phyloP scores from a whole-genome alignment of 2,888 invertebrate genomes.

The Cheilosia impressa region DNA sequence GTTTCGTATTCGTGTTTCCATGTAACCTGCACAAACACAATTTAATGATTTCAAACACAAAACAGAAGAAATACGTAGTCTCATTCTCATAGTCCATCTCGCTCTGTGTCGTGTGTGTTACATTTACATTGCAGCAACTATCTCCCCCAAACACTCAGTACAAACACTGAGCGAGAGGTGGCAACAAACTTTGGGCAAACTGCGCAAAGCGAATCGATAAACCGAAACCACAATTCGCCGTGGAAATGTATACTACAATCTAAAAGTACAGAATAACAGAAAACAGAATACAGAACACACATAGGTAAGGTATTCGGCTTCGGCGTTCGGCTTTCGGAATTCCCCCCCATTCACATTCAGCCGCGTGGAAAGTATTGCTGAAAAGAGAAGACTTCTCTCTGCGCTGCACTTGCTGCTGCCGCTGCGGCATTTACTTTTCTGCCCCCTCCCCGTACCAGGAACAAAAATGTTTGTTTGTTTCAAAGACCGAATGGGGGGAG shows the following conservation, averaged over 20 bases:
- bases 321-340: too few relatives aligned
- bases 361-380: slow-evolving; percentile 38
- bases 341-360: slow-evolving; percentile 28
- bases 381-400: slow-evolving; percentile 25
- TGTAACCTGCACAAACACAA: slow-evolving; percentile 67
- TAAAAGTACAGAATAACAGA: too few relatives aligned
- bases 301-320: not conserved
- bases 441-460: not conserved
- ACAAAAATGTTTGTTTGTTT: slow-evolving; percentile 66
- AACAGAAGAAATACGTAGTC: slow-evolving; percentile 16
- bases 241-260: not conserved
- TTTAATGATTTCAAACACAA: slow-evolving; percentile 63
- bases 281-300: too few relatives aligned
- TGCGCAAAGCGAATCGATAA: slow-evolving; percentile 75
- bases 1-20: slow-evolving; percentile 46
- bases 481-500: not conserved
- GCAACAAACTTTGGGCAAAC: slow-evolving; percentile 72
- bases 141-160: slow-evolving; percentile 65
- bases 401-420: slow-evolving; percentile 40
- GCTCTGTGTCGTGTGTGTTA: slow-evolving; percentile 17
- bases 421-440: not conserved
- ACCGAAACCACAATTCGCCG: slow-evolving; percentile 62
- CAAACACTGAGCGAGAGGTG: slow-evolving; percentile 67
- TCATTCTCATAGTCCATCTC: slow-evolving; percentile 24
- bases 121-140: slow-evolving; percentile 30